Base-by-base conservation (phyloP, 1,140 invertebrate species). In the Lysiphlebus fabarum region DNA sequence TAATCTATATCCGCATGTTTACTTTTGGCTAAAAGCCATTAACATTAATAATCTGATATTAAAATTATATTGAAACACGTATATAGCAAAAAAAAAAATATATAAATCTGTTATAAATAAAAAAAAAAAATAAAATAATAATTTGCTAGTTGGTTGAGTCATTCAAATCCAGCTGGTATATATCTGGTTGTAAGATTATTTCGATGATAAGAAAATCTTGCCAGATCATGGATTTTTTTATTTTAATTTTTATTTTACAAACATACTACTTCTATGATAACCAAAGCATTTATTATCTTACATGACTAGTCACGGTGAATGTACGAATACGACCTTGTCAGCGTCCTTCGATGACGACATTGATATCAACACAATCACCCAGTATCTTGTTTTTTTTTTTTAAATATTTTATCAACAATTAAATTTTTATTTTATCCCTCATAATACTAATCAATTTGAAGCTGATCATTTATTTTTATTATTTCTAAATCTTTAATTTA, bases 231-330 rank as follows among this genome's bases (percentile, higher is more conserved):
- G 45, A 4, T 60, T 55, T 44, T 60, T 60, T 60, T 26, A n/a
- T 26, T 26, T 26, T 1, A 26, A n/a, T n/a, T 26, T 26, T 26
- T 26, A 26, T 26, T 26, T 26, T 45, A 51, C 55, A 60, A 60
- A 41, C 45, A 54, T 11, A 43, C 26, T 43, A 40, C 40, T 17
- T 33, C 33, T 36, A 34, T 26, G 10, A 61, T 53, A 47, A 43
- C 47, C 36, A 56, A 47, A 37, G 34, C 42, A 53, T 59, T 58
- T 62, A 58, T 58, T 56, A 47, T 56, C 59, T 60, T 60, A 55
- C 49, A 51, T 34, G 50, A 55, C 61, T 58, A 59, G 61, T 62
- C 61, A 62, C 56, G 64, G 66, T 66, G 66, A 67, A 66, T 53
- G 65, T 61, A 62, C 62, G 51, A 41, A 6, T 47, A n/a, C 60